phyloP scores from a whole-genome alignment of 2,888 invertebrate genomes.

The Xestia xanthographa region DNA sequence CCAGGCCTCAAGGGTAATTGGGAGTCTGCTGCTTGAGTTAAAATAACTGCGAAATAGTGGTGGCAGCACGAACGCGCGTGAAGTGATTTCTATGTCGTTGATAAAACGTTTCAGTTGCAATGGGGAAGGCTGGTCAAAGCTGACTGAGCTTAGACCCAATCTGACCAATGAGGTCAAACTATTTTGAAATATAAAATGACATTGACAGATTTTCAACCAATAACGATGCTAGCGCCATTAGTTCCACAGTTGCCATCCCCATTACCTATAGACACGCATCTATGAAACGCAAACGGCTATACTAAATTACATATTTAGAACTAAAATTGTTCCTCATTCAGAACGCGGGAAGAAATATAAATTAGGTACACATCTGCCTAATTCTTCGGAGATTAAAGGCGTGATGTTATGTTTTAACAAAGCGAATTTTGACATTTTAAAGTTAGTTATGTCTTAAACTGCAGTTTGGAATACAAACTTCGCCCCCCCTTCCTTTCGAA shows the following conservation, averaged over 20 bases:
- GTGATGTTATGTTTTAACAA: neutral
- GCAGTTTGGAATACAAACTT: neutral
- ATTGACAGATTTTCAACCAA: no score
- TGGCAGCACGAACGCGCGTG: no score
- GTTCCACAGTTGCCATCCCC: no score
- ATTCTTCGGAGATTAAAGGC: neutral
- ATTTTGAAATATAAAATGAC: no score
- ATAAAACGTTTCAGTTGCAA: neutral
- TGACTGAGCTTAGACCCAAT: no score
- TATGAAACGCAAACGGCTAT: neutral
- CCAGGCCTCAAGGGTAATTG: neutral
- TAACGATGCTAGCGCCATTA: no score
- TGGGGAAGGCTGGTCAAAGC: no score
- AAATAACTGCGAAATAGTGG: neutral
- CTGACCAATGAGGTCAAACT: no score
- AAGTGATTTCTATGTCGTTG: neutral
- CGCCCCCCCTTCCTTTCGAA: neutral
- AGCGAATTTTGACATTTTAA: neutral
- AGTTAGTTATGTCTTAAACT: neutral
- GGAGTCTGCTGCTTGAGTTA: neutral
- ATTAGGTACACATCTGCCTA: neutral
- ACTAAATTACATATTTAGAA: neutral
- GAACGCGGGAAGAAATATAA: neutral
- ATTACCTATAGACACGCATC: neutral
- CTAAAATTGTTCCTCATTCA: neutral